Evolutionary conservation across 2,113 vertebrate genomes (phyloP), one percentile per base, ranked within the genome.

Genomic region (Egretta garzetta): DNA sequence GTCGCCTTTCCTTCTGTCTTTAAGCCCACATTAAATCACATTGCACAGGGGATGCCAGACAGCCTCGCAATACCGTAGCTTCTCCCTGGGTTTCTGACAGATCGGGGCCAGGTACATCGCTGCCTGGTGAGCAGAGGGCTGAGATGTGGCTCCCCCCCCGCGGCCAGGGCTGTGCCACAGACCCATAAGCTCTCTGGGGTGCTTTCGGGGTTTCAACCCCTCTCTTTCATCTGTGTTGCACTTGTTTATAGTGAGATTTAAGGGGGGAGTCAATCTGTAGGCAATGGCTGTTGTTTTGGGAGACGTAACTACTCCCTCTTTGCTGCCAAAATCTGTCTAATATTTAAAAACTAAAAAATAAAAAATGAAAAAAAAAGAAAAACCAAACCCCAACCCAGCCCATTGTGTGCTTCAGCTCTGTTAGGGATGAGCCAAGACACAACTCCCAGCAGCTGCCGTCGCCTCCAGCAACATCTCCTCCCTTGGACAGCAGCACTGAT

Each of bases 361-460:
- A 35, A 67, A 60, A 53, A 2, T 14, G 7, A 3, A 47, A 30
- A 3, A 43, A 43, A 39, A 9, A 9, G 9, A 19, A 30, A 32
- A 68, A 35, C 56, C 67, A 75, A 43, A 26, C 50, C 52, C 24
- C 45, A 97, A 39, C 32, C 67, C 45, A 97, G 43, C 28, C 60
- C 49, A 90, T 91, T 81, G 71, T 90, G 52, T 60, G 16, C 47
- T 59, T 77, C 67, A 93, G 79, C 73, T 93, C 76, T 0, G 0
- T 70, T 64, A 92, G 41, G 68, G 92, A 93, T 0, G 0, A 33
- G 86, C 86, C 76, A 90, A 76, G 39, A 28, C 63, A 76, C 23
- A 96, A 90, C 77, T 97, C 79, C 30, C 73, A 95, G 49, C 94
- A 97, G 95, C 79, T 97, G 93, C 86, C 8, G 5, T 50, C 1